Evolutionary conservation across 2,888 invertebrate species (phyloP).

Genomic region (Oligia fasciuncula): DNA sequence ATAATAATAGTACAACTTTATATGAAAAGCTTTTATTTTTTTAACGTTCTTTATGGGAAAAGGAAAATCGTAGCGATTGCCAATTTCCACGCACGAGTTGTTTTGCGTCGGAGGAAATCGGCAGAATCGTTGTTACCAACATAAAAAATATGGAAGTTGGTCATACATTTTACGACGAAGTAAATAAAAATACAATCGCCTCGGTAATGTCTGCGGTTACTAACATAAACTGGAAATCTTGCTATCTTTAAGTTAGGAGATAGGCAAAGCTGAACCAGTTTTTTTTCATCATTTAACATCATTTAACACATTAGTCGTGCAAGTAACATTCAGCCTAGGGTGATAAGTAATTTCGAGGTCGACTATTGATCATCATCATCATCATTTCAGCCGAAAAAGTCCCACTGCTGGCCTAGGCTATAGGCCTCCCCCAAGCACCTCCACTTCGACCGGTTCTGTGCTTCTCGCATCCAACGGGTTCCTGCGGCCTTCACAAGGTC

Average conservation of each 20-base stretch:
- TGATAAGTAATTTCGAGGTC: too few relatives aligned
- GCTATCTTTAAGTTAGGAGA: not conserved
- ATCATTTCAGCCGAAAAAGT: too few relatives aligned
- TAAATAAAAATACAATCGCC: constrained; percentile 34
- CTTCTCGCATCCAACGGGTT: too few relatives aligned
- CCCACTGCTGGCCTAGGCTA: too few relatives aligned
- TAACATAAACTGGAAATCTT: not conserved
- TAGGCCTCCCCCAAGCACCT: too few relatives aligned
- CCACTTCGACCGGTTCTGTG: too few relatives aligned
- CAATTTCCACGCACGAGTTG: constrained; percentile 62
- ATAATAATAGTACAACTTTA: constrained; percentile 10
- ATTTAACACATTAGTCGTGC: not conserved
- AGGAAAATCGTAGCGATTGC: constrained; percentile 56
- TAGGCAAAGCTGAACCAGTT: too few relatives aligned
- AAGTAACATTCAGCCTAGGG: too few relatives aligned
- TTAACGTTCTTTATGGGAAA: constrained; percentile 38
- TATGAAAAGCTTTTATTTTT: constrained; percentile 42
- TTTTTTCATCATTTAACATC: not conserved
- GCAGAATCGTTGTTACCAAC: constrained; percentile 44
- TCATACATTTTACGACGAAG: constrained; percentile 35
- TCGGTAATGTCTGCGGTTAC: not conserved
- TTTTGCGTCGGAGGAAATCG: constrained; percentile 49
- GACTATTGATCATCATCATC: too few relatives aligned
- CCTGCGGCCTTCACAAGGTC: too few relatives aligned
- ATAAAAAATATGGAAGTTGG: constrained; percentile 51